Conservation (phyloP, 1,140 invertebrate genomes). For the Metaphire vulgaris region DNA sequence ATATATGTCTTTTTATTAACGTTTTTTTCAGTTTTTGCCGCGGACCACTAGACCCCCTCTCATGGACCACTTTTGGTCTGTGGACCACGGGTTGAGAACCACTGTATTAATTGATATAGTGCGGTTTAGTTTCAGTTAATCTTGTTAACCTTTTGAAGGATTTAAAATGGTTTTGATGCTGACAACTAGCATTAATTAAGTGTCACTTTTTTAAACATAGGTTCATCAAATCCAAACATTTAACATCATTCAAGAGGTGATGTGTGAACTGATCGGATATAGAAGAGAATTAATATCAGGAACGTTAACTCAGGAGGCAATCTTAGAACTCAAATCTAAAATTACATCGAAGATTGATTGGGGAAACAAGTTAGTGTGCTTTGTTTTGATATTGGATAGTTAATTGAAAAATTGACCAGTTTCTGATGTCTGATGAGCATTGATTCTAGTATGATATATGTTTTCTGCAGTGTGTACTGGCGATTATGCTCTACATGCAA, state of each 20-base stretch:
- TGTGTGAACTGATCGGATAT: constrained; percentile 78
- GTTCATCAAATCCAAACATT: constrained; percentile 74
- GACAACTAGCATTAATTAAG: too few relatives aligned
- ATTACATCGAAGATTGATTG: constrained; percentile 87
- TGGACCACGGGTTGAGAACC: too few relatives aligned
- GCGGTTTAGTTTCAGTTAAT: too few relatives aligned
- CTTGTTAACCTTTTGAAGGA: too few relatives aligned
- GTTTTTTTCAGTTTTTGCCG: too few relatives aligned
- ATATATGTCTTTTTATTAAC: too few relatives aligned
- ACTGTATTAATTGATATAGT: too few relatives aligned
- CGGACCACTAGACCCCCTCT: too few relatives aligned
- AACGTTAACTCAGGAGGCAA: constrained; percentile 82
- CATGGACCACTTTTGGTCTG: too few relatives aligned
- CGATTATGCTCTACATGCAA: neutral
- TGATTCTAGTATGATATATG: neutral
- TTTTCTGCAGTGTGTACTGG: neutral
- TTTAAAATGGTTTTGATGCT: too few relatives aligned
- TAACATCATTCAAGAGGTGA: constrained; percentile 71
- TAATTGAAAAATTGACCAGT: too few relatives aligned
- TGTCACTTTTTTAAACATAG: constrained; percentile 53
- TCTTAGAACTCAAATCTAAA: constrained; percentile 71
- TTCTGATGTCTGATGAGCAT: neutral
- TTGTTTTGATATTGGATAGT: neutral
- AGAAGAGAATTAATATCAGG: constrained; percentile 73
- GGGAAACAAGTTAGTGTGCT: constrained; percentile 68